Evolutionary conservation across 2,888 invertebrate species (phyloP).

Genomic region (Vesta saturnalis): DNA sequence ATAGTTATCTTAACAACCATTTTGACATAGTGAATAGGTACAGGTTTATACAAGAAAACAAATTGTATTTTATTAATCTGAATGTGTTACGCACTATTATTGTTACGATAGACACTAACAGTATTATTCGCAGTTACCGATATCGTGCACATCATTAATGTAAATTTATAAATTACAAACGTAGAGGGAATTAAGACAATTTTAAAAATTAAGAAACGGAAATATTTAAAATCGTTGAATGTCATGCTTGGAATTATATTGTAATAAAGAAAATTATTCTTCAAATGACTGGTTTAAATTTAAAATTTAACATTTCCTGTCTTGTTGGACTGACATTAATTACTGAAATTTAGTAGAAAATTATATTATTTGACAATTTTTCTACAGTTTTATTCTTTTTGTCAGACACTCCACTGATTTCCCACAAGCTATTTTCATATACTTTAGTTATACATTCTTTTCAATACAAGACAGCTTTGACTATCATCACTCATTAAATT

Average conservation of each 20-base stretch:
- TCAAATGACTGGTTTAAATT: background rate
- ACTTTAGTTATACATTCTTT: too few species aligned
- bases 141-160: background rate
- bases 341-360: background rate
- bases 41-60: background rate
- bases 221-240: background rate
- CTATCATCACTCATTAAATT: too few species aligned
- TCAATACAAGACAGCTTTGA: too few species aligned
- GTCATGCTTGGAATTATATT: background rate
- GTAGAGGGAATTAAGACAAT: background rate
- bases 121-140: background rate
- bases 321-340: background rate
- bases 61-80: background rate
- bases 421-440: too few species aligned
- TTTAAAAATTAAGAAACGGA: too few species aligned
- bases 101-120: background rate
- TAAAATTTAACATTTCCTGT: background rate
- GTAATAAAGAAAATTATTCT: background rate
- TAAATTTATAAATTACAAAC: background rate
- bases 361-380: background rate
- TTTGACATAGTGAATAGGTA: background rate
- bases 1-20: conserved; percentile 1
- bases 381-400: background rate
- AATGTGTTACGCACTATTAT: background rate
- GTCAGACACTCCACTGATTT: too few species aligned